Base-by-base conservation (phyloP, 2,888 invertebrate species). In the Thymelicus acteon region DNA sequence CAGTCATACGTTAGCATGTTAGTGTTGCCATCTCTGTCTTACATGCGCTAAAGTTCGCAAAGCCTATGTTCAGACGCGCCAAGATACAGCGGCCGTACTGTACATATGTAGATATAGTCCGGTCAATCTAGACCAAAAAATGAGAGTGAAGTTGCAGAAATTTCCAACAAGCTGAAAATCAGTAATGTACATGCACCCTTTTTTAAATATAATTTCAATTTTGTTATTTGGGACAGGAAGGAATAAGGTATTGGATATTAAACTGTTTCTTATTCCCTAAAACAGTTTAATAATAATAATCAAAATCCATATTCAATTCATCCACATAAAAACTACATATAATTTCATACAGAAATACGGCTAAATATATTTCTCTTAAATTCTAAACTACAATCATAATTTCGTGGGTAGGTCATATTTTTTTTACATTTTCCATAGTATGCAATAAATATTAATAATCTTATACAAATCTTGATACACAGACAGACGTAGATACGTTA, bases 311-410 rank as follows among this genome's bases (percentile, higher is more conserved):
- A 86, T 88, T 91, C 88, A 88, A 90, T 92, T 76, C 85, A 88
- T 90, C 85, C 91, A 92, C 93, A 93, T 93, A 93, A 90, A 93
- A 93, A 92, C 93, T 93, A 93, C 93, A 92, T 93, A 93, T 93
- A 93, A 93, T 93, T 92, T 93, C 92, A 92, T 93, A 93, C 92
- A 93, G 93, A 93, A 93, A 93, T 93, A 93, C 92, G 93, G 88
- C 93, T 93, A 93, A 91, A 93, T 93, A 93, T 93, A 93, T 91
- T 92, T 89, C 87, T 86, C 91, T 92, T 92, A 92, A 57, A 73
- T 74, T 85, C 90, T 92, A 86, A 84, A 86, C 93, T 93, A 93
- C 93, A 89, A 88, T 88, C 82, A 87, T 89, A 87, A 84, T 88
- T 89, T 89, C 82, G 82, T 88, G 86, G 84, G 84, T 87, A 88